Evolutionary conservation across 2,888 invertebrate species (phyloP), one percentile per base, ranked within the genome.

Genomic region (Tenthredo scrophulariae): DNA sequence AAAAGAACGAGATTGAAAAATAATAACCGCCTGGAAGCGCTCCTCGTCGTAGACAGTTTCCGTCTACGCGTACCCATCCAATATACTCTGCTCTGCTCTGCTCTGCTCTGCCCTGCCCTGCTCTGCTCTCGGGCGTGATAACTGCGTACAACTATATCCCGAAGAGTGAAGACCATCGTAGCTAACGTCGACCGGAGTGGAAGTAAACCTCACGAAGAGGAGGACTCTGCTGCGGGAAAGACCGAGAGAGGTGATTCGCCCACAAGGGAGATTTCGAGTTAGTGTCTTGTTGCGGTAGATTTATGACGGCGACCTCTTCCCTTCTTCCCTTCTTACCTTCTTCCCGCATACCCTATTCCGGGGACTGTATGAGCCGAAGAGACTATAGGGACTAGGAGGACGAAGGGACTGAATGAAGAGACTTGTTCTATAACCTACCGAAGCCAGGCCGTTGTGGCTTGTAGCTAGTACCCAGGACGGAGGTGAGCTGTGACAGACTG

Each of bases 1-100:
- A 62, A 82, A 87, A 87, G 87, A 46, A 84, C 75, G 85, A 86
- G 87, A 88, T 87, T 86, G 85, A 88, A 89, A 89, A 86, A 89
- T 89, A 87, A 85, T 87, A 89, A 87, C 84, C 86, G 54, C n/a
- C 26, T 75, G 26, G 37, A 54, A 54, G 33, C 43, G 37, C 26
- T 37, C 5, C 40, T 74, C 4, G 22, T 74, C 40, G 74, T 87
- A 67, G 67, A 33, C 29, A 67, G 67, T 33, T 67, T 33, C 67
- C 33, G 67, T 33, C 67, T 33, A 67, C 26, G 67, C 43, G n/a
- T 26, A 75, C 29, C 37, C 79, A 37, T 79, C 50, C 79, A 29
- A 54, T 58, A 58, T 79, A 29, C 79, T 58, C n/a, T 50, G 70
- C n/a, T n/a, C 10, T 26, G 26, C 10, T 10, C 74, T 74, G 37